Percentiles rank a stretch among this genome's conserved stretches.
phyloP scores from a whole-genome alignment of 2,797 vertebrate species.

The Pangasius macronema region DNA sequence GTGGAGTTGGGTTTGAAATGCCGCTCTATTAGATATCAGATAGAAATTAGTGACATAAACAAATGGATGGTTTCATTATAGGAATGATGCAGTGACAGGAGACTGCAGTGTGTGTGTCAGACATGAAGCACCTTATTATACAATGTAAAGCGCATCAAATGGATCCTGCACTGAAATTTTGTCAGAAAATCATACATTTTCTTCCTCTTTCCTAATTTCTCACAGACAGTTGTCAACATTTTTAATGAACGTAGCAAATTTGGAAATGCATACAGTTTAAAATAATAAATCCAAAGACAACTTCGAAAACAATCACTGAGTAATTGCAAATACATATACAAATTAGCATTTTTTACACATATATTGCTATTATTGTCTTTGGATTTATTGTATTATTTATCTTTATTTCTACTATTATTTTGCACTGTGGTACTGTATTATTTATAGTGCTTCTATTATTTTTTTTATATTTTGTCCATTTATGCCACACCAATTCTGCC shows the following conservation, averaged over 20 bases:
- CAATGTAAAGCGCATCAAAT: not conserved
- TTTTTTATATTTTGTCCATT: not conserved
- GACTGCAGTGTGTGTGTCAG: not conserved
- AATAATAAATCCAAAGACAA: not conserved
- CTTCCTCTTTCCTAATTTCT: not conserved
- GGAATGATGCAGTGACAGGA: not conserved
- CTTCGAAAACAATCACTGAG: not conserved
- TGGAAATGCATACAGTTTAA: not conserved
- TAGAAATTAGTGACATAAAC: not conserved
- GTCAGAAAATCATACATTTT: not conserved
- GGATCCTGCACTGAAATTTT: not conserved
- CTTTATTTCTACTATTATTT: not conserved
- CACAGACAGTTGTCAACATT: not conserved
- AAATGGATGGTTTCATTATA: not conserved
- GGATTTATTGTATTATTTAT: not conserved
- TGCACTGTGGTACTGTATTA: not conserved
- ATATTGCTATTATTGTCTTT: not conserved
- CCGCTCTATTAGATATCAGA: constrained; percentile 2
- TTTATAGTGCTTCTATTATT: not conserved
- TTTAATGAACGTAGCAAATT: not conserved
- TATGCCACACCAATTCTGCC: not conserved
- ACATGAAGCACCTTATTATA: not conserved
- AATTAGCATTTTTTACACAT: not conserved
- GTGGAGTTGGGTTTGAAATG: constrained; percentile 30
- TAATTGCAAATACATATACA: not conserved